Base-by-base conservation (phyloP, 2,888 invertebrate species). In the Temnothorax rugatulus region DNA sequence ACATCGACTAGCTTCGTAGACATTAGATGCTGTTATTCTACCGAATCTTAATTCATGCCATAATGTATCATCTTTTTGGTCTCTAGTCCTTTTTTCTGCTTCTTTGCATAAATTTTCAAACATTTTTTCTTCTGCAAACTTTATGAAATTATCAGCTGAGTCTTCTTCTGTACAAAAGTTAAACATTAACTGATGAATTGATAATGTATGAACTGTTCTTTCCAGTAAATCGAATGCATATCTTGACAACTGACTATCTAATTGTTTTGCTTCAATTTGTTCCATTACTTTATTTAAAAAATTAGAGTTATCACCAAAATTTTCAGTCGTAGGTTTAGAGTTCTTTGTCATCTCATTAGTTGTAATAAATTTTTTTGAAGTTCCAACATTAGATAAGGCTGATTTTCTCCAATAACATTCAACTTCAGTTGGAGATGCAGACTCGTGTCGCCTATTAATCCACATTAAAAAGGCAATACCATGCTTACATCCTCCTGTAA, bases 361-460 rank as follows among this genome's bases (percentile, higher is more conserved):
- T 34, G 59, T 61, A 34, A 34, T 61, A 61, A 61, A 34, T 34
- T 61, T 61, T 25, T 34, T 61, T 61, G 29, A 29, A 9, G 34
- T 61, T 29, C 18, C 34, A 34, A 61, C 18, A 29, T 61, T 61
- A 61, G 59, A 61, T 13, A 61, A 61, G 0, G 18, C 59, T 61
- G 34, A 61, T 61, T 61, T 61, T 34, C 7, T 61, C 18, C 59
- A 61, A 34, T 34, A 29, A 18, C 18, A 61, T 34, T 34, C 34
- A 61, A 34, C 18, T 61, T 61, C 59, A 29, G 18, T 61, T 61
- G 59, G 18, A 61, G 34, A 61, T 61, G 18, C 59, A 29, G 34
- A 61, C 9, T 61, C 18, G 15, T 61, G 34, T 61, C 29, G 34
- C 15, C 59, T 18, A 61, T 61, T 61, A 34, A 29, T 18, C 59